Evolutionary conservation across 2,797 vertebrate species (phyloP), one percentile per base, ranked within the genome.

Genomic region (Xerus rutilus): DNA sequence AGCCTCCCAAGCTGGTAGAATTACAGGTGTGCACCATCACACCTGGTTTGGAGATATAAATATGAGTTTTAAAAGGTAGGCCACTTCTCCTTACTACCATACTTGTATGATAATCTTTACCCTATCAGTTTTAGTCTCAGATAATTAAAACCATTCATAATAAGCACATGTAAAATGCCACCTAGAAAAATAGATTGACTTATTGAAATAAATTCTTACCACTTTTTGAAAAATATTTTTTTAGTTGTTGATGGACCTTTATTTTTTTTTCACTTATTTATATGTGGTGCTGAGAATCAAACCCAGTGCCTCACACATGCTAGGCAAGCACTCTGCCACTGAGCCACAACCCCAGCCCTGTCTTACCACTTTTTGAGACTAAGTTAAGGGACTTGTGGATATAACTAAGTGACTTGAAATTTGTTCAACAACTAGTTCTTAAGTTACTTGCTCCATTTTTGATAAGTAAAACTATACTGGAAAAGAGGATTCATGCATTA

Each of bases 61-160:
- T 39, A 13, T n/a, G 28, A 93, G 15, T 79, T 86, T 84, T 84
- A 64, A 78, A 77, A 82, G 13, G 9, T 15, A 77, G 13, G 3
- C 2, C 17, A n/a, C 69, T 86, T 93, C n/a, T 28, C 14, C 35
- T 67, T 85, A 23, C 28, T 67, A 32, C 4, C 35, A 5, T 32
- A 45, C 13, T 73, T 85, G 14, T 7, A 11, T 32, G 39, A 93
- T 25, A 32, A 32, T 47, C 11, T 35, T 74, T 23, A 4, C n/a
- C 14, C 4, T 25, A 18, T 69, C 4, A 54, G 47, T 65, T 20
- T 35, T 85, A 28, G 28, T n/a, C 18, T 73, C n/a, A 57, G 62
- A 23, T 74, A 74, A 93, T 43, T 79, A 93, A 86, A 89, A 79
- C 21, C 28, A 65, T 88, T 77, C 28, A 18, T 25, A 54, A 88